Base-by-base conservation (phyloP, 2,113 vertebrate species). In the Cardinalis cardinalis region DNA sequence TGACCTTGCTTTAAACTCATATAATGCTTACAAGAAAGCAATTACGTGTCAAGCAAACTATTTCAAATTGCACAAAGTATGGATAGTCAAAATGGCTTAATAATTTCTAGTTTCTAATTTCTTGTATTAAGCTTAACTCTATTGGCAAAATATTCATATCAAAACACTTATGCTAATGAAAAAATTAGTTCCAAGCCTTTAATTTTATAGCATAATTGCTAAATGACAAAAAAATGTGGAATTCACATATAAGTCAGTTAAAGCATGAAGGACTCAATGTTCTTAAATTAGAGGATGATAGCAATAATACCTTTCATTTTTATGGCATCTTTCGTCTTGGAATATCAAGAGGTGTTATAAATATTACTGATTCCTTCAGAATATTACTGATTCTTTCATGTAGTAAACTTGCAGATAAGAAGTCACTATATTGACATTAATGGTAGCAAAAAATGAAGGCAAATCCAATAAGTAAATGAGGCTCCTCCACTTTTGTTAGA, bases 111-210 rank as follows among this genome's bases (percentile, higher is more conserved):
- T 76, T 90, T 95, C 43, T 87, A 95, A 89, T 96, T 93, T 88
- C 58, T 85, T 83, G 78, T 68, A 93, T 97, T 96, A 97, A 95
- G 93, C 31, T 43, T 44, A 93, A 93, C 80, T 89, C 10, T 78
- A 88, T 40, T 24, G 81, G 83, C 74, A 97, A 94, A 95, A 95
- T 93, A 95, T 84, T 96, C 73, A 93, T 90, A 88, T 95, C 77
- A 95, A 95, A 96, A 95, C 85, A 95, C 43, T 96, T 95, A 89
- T 32, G 63, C 44, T 97, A 97, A 96, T 94, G 75, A 96, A 97
- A 97, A 68, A 83, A 91, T 87, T 81, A 94, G 73, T 95, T 95
- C 81, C 75, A 88, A 92, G 38, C 20, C 41, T 94, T 90, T 93
- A 69, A 58, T 88, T 97, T 96, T 65, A 90, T 70, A 89, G 60